Conservation (phyloP, 2,888 invertebrate species). For the Phyllotreta cruciferae region DNA sequence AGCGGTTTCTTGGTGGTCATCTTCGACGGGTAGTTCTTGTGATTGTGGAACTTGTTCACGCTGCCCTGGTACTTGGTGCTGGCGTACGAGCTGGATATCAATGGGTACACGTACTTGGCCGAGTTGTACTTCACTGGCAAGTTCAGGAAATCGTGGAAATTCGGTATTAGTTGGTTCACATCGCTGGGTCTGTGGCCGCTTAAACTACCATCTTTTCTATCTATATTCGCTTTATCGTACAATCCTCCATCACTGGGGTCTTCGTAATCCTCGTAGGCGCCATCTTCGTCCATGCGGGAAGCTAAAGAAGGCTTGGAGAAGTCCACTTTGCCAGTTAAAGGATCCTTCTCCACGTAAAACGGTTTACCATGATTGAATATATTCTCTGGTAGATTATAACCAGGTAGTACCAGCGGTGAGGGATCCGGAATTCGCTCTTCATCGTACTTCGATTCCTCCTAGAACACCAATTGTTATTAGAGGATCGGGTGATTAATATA, state of each 20-base stretch:
- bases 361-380: constrained; percentile 75
- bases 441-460: constrained; percentile 15
- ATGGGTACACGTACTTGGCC: constrained; percentile 72
- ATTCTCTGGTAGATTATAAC: constrained; percentile 63
- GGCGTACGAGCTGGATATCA: constrained; percentile 76
- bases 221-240: constrained; percentile 58
- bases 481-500: no score
- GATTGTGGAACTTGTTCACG: constrained; percentile 65
- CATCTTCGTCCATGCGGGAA: constrained; percentile 50
- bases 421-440: constrained; percentile 58
- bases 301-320: constrained; percentile 65
- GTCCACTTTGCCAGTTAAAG: constrained; percentile 70
- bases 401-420: constrained; percentile 57
- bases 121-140: constrained; percentile 73
- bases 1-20: constrained; percentile 55
- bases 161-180: constrained; percentile 68
- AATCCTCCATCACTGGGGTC: constrained; percentile 51
- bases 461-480: no score
- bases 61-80: constrained; percentile 75
- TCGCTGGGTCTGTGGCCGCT: constrained; percentile 65
- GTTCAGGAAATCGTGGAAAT: constrained; percentile 73
- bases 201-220: constrained; percentile 59
- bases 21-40: constrained; percentile 55
- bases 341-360: constrained; percentile 74
- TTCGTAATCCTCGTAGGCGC: constrained; percentile 51